A percentile compares a stretch with the other conserved stretches of the same genome.
phyloP scores from a whole-genome alignment of 2,888 invertebrate species.

The Pristionchus mayeri region DNA sequence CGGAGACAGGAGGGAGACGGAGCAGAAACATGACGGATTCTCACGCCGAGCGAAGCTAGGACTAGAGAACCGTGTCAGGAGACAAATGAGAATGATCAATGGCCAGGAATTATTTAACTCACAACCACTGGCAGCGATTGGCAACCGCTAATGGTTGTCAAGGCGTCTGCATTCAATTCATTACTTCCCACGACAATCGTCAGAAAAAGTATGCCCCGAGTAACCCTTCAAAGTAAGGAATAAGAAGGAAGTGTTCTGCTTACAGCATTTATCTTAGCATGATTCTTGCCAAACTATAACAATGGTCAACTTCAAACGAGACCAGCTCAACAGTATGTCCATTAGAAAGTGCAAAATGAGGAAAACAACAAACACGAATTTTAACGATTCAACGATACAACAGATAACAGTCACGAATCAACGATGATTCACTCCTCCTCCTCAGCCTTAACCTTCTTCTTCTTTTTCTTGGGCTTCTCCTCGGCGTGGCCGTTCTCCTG shows the following conservation, averaged over 20 bases:
- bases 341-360: conserved; percentile 33
- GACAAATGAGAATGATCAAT: no score
- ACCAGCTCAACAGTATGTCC: conserved; percentile 11
- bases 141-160: no score
- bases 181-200: no score
- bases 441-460: conserved; percentile 62
- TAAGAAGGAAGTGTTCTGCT: not conserved
- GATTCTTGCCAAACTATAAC: conserved; percentile 45
- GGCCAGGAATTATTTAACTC: no score
- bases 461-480: conserved; percentile 61
- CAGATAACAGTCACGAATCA: conserved; percentile 36
- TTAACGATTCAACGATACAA: conserved; percentile 37
- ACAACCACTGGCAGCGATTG: no score
- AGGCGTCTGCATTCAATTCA: no score
- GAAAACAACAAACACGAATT: conserved; percentile 1
- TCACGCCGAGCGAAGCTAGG: not conserved
- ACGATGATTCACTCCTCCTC: conserved; percentile 52
- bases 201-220: no score
- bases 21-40: conserved; percentile 21
- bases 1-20: conserved; percentile 16
- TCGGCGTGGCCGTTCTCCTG: conserved; percentile 53
- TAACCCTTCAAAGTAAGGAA: no score
- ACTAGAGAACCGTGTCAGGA: no score
- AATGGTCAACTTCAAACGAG: conserved; percentile 44
- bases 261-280: conserved; percentile 9